Conservation (phyloP, 1,140 invertebrate genomes). For the Drosophila gunungcola region DNA sequence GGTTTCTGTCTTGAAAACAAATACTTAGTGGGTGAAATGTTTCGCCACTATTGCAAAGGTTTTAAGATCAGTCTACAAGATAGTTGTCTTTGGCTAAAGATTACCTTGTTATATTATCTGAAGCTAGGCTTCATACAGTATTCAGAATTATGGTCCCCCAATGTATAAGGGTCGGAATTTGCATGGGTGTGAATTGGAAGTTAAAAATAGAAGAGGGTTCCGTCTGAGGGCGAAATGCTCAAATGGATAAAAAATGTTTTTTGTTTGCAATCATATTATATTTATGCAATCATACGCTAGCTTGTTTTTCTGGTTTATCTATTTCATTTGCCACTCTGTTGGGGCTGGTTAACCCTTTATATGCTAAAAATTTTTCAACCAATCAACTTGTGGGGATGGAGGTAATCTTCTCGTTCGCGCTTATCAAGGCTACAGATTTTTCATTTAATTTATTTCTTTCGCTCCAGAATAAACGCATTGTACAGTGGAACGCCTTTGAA, state of each 20-base stretch:
- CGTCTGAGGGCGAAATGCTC: conserved; percentile 1
- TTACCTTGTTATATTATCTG: no score
- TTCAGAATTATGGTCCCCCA: not conserved
- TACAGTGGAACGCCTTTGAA: not conserved
- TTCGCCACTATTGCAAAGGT: no score
- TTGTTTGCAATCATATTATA: conserved; percentile 72
- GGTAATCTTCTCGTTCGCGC: conserved; percentile 70
- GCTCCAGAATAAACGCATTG: not conserved
- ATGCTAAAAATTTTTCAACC: conserved; percentile 19
- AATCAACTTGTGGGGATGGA: not conserved
- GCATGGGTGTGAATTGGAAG: no score
- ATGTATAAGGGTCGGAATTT: not conserved
- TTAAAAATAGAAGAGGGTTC: not conserved
- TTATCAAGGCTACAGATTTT: conserved; percentile 73
- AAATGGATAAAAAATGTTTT: conserved; percentile 66
- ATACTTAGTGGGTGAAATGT: no score
- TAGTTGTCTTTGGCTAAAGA: no score
- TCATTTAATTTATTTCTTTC: conserved; percentile 26
- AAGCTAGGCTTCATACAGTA: no score
- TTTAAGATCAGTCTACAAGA: no score
- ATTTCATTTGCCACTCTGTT: not conserved
- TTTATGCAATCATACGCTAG: conserved; percentile 56
- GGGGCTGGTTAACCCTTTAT: not conserved
- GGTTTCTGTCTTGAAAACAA: no score
- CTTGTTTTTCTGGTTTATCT: not conserved